Base-by-base conservation (phyloP, 2,797 vertebrate species). In the Prunella strophiata region DNA sequence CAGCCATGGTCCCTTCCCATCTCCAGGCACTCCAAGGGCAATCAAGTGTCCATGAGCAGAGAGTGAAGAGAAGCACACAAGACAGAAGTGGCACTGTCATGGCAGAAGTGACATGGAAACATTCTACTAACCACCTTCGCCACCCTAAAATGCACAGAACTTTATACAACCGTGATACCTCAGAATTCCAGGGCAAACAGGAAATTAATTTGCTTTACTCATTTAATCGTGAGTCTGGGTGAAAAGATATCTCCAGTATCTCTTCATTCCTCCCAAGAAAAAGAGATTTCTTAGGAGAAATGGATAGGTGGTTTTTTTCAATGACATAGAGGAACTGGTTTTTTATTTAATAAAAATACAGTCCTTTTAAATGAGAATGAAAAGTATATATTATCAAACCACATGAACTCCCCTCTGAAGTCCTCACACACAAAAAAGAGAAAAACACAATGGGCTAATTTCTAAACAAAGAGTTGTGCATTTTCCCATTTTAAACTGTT, bases 401-500 rank as follows among this genome's bases (percentile, higher is more conserved):
- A 61, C 52, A 86, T 5, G 16, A 65, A 48, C 40, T 85, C 65
- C 71, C 59, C 50, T 52, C 52, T 83, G 17, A 81, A 91, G 67
- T 74, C 74, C 57, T 65, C 80, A 42, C 26, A 61, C 36, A 58
- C 23, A 77, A 65, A 74, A 94, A 86, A 50, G 42, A 59, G 40
- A 42, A 89, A 93, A 83, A 51, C 45, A 93, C 85, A 95, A 90
- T 82, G 68, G 91, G 16, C 16, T 91, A 32, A 91, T 92, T 96
- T 89, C 79, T 92, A 66, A 95, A 96, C 93, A 94, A 91, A 92
- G 73, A 26, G 26, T 34, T 40, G 17, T 74, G 26, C 67, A 1
- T 82, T 93, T 93, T 87, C 85, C 79, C 62, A 92, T 92, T 94
- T 91, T 45, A 84, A 93, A 74, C 38, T 82, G 78, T 91, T 93